These are phyloP conservation scores for Daboia siamensis DNA, from an alignment of 2,113 vertebrate genomes.

Conservation along the genomic window DNA sequence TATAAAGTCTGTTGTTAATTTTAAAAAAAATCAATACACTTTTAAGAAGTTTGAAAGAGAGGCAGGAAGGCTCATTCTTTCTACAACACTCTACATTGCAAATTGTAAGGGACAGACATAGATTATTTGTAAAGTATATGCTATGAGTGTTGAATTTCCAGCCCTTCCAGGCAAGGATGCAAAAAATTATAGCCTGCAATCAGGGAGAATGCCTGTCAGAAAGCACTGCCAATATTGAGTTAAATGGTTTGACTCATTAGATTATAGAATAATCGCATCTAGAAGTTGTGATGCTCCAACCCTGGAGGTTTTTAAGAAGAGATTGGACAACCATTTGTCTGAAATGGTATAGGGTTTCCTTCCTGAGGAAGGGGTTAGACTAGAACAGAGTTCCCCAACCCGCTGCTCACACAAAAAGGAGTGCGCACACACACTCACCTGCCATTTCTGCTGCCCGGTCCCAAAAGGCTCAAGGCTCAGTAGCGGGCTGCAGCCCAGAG, in stretches of 20 bases:
- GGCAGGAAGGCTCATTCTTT: not conserved
- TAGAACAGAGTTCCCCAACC: not conserved
- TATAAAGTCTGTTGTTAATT: not conserved
- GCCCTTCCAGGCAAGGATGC: not conserved
- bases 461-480: not conserved
- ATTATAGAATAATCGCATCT: not conserved
- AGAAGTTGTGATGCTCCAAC: not conserved
- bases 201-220: not conserved
- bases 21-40: not conserved
- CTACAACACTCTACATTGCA: not conserved
- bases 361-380: not conserved
- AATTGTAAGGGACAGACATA: not conserved
- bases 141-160: not conserved
- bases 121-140: not conserved
- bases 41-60: not conserved
- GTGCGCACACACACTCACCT: too few relatives aligned
- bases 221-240: not conserved
- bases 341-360: not conserved
- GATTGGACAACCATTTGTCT: not conserved
- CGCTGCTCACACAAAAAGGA: not conserved
- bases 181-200: not conserved
- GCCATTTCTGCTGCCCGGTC: not conserved
- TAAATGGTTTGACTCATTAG: not conserved
- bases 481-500: rapidly evolving
- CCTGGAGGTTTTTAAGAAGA: too few relatives aligned